Base-by-base conservation (phyloP, 2,797 vertebrate genomes). In the Microcaecilia unicolor region DNA sequence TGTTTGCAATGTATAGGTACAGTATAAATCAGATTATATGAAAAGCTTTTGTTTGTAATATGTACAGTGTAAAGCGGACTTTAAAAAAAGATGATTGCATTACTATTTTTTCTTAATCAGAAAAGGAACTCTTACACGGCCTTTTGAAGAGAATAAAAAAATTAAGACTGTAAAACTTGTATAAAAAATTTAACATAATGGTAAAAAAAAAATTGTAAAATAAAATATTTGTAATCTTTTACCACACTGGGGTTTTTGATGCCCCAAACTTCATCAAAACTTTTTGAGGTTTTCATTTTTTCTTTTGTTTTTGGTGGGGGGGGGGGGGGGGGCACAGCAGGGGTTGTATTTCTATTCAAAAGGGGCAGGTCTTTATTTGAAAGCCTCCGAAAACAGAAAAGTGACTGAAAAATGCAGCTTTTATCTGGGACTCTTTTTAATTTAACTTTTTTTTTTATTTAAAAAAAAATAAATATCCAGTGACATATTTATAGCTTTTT, bases 71-170 rank as follows among this genome's bases (percentile, higher is more conserved):
- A 87, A 88, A 83, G 81, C 86, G 72, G 81, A 87, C 86, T 85
- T 91, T 83, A 90, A 83, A 90, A n/a, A 87, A 93, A 85, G n/a
- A n/a, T n/a, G n/a, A 91, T 86, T 81, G 78, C 65, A 90, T 82
- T 88, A 74, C 87, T 92, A 95, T 97, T 97, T 92, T 84, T 88
- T 93, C 89, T 88, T 91, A 93, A 91, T 93, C 87, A 88, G 74
- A 88, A 76, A 81, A 85, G n/a, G 75, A 71, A 83, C 88, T 85
- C 77, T 80, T 74, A 85, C 74, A 89, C 85, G 82, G 81, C 80
- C 81, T 89, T 89, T 83, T 83, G 78, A 84, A 83, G 78, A 82
- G 72, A 77, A 75, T 76, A 76, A 81, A 79, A n/a, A 83, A 76
- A 85, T 83, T 70, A 78, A 83, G 81, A 89, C 87, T 88, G 81